Evolutionary conservation across 1,140 invertebrate species (phyloP), one percentile per base, ranked within the genome.

Genomic region (Danaus plexippus): DNA sequence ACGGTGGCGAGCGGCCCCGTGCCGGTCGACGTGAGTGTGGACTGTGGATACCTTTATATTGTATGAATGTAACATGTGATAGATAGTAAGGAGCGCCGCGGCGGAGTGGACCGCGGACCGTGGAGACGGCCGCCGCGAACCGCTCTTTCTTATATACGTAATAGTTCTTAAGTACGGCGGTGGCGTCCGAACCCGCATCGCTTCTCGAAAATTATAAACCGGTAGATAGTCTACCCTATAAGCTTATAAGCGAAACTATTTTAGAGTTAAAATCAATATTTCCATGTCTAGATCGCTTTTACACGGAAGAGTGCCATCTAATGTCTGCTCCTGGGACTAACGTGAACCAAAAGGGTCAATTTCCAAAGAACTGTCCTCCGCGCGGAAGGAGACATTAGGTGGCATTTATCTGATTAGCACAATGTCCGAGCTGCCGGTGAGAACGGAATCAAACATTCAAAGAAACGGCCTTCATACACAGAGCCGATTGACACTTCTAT

Each of bases 101-200:
- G 63, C 52, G 54, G 63, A 47, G 64, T 69, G 72, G 67, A 72
- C 73, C 69, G 64, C 65, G 71, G 77, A 76, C 80, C 80, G 77
- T 83, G 77, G 70, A 72, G 73, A 72, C 67, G 69, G 71, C 59
- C 60, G 66, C 63, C 63, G 71, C 61, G 57, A 2, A 2, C 7
- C 69, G 62, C 75, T 71, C 71, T 67, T 63, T 69, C 59, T 59
- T 53, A 76, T 74, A 78, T 78, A 82, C 81, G 81, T 82, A 81
- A 85, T 82, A 80, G 75, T 69, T 52, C 63, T 52, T 75, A 74
- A 73, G 69, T 67, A 54, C 71, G 69, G 58, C 69, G 66, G 70
- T 59, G 63, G 65, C 64, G 62, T 67, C 68, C 63, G 58, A 65
- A 57, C 56, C 63, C 67, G 63, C 67, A 63, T 60, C 67, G 64